Evolutionary conservation across 1,140 invertebrate genomes (phyloP), one percentile per base, ranked within the genome.

Genomic region (Drosophila ambigua): DNA sequence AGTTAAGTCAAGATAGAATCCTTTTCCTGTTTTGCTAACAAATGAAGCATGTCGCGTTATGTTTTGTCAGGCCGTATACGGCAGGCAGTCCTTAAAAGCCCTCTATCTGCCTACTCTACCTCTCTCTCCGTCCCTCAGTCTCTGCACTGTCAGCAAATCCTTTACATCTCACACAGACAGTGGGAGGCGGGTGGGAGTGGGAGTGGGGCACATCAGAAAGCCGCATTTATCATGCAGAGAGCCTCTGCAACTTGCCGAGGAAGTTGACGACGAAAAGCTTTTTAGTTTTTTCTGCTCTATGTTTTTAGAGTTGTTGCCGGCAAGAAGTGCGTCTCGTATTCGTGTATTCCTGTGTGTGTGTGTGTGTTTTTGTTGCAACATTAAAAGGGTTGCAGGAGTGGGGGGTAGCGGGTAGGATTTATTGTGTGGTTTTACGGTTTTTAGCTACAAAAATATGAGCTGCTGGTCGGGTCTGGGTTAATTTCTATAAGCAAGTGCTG

Each of bases 211-310:
- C 79, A 79, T 71, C 61, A 83, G 52, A 66, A 71, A 85, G 63
- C 81, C 57, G 61, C 73, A 87, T 84, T 84, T 77, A 77, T 81
- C 73, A 63, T 73, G 77, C 61, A 67, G 49, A 74, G 72, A 59
- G 31, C 31, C 35, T 77, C 35, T 77, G 60, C 60, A 84, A 79
- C 76, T 77, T 62, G 51, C 48, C 51, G 61, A 67, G 73, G 63
- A 72, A 75, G 77, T 63, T 62, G 63, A 74, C 58, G 71, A 49
- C 50, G 63, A 67, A 77, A 73, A 65, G 59, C 62, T 85, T 84
- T 73, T 63, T 67, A 79, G 65, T 79, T 79, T 49, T 57, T 44
- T 54, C 35, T 11, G 4, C 35, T 39, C 51, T 35, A 41, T 55
- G 57, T 48, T 64, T 75, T 65, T 64, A 63, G 35, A 13, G 55